Evolutionary conservation across 2,797 vertebrate genomes (phyloP), one percentile per base, ranked within the genome.

Genomic region (Falco cherrug): DNA sequence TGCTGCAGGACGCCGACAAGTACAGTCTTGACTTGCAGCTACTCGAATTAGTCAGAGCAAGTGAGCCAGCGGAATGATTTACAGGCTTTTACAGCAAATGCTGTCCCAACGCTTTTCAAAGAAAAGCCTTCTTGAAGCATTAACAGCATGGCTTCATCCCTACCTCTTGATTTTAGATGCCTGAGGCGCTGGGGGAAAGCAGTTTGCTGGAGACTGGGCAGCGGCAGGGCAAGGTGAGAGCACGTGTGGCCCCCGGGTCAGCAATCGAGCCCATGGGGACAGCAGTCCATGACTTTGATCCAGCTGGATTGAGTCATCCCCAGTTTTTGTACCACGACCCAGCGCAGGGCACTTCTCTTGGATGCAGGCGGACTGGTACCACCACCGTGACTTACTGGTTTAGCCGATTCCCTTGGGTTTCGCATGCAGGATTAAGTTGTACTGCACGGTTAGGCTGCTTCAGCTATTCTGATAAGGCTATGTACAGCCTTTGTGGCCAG

Each of bases 211-310:
- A 39, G 57, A 31, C 7, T 2, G 0, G 65, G 67, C 63, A 60
- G 76, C 11, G 2, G 59, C n/a, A 29, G 75, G 70, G 56, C 35
- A 8, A 22, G 47, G 51, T 1, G 5, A 25, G 83, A 57, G 45
- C 50, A 10, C 1, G 0, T 1, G 1, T 1, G 56, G 47, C 70
- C 41, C 57, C 13, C 1, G 1, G 70, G 28, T 39, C 43, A 31
- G 79, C 53, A 2, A 13, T 9, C 0, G 10, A 54, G 56, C 50
- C 61, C 56, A 56, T 5, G 2, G 37, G 77, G 37, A 45, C 7
- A 10, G 45, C 9, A 0, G 45, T 13, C 31, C 2, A 0, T 6
- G 10, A 18, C 25, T 24, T 7, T 3, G 53, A 20, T 39, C 61
- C 74, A 7, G 43, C n/a, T 25, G 51, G 22, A 59, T 54, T 16